Base-by-base conservation (phyloP, 2,113 vertebrate species). In the Trematomus loennbergii region DNA sequence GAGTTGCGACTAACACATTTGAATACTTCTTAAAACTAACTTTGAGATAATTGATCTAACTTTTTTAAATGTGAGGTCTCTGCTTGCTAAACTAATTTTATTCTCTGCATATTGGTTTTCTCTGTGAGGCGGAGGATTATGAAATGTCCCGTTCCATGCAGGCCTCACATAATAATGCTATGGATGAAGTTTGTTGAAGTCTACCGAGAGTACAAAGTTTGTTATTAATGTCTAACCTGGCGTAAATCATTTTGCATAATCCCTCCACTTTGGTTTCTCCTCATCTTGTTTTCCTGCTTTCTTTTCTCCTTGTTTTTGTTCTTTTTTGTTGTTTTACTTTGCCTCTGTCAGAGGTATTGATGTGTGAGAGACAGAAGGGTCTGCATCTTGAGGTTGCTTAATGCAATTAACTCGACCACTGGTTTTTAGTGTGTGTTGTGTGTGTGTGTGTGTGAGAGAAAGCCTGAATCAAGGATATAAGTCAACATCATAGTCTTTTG, bases 351-450 rank as follows among this genome's bases (percentile, higher is more conserved):
- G 89, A 90, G 81, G 84, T 89, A 92, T 81, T 13, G 81, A 87
- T 89, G 90, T 91, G 92, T 88, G 90, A 92, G 85, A 83, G 40
- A 79, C 87, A 93, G 89, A 91, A 87, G 87, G 79, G 83, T 91
- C 84, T 87, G 84, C 77, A 76, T 83, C 73, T 88, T 85, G 89
- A 89, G 84, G 85, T 87, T 54, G 70, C 69, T 72, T 86, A 91
- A 91, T 91, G 80, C 87, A 92, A 91, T 93, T 93, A 91, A 76
- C 77, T 89, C 81, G 78, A 92, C 86, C 91, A 84, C 78, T 93
- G 91, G 76, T 82, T 79, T 74, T 68, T 66, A 55, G 63, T 54
- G 57, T n/a, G n/a, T n/a, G n/a, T n/a, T n/a, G n/a, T n/a, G n/a
- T 53, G 25, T 78, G 64, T 55, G 70, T 66, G 73, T 48, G 58